Percentiles rank a stretch among this genome's conserved stretches.
Conservation (phyloP, 2,888 invertebrate genomes). For the Stenotaenia linearis region DNA sequence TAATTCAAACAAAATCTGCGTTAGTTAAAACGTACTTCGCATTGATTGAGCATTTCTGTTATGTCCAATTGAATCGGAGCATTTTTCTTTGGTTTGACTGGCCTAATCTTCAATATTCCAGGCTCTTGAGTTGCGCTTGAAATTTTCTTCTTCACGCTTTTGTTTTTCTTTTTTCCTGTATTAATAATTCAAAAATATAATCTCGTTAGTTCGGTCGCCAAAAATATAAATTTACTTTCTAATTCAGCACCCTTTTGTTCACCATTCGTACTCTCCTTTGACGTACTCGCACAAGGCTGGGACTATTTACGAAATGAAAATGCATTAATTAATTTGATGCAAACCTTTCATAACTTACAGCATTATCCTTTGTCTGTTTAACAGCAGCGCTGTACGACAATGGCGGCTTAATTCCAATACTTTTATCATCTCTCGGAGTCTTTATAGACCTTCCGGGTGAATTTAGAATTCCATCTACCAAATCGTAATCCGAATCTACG, state of each 20-base stretch:
- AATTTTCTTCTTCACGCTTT: neutral
- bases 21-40: slow-evolving; percentile 10
- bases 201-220: too few relatives aligned
- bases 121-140: neutral
- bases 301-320: neutral
- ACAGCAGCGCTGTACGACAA: neutral
- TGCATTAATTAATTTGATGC: neutral
- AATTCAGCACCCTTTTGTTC: neutral
- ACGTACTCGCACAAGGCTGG: neutral
- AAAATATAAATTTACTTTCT: neutral
- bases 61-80: slow-evolving; percentile 8
- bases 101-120: neutral
- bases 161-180: neutral
- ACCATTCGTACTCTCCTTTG: neutral
- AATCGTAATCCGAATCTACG: slow-evolving; percentile 27
- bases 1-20: neutral
- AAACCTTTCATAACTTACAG: neutral
- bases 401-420: neutral
- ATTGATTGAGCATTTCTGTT: neutral
- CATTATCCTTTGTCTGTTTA: neutral
- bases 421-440: neutral
- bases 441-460: neutral
- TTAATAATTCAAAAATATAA: too few relatives aligned
- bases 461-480: neutral
- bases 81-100: neutral